These are phyloP conservation scores for Lineus longissimus DNA, from an alignment of 1,140 invertebrate genomes.

Conservation along the genomic window DNA sequence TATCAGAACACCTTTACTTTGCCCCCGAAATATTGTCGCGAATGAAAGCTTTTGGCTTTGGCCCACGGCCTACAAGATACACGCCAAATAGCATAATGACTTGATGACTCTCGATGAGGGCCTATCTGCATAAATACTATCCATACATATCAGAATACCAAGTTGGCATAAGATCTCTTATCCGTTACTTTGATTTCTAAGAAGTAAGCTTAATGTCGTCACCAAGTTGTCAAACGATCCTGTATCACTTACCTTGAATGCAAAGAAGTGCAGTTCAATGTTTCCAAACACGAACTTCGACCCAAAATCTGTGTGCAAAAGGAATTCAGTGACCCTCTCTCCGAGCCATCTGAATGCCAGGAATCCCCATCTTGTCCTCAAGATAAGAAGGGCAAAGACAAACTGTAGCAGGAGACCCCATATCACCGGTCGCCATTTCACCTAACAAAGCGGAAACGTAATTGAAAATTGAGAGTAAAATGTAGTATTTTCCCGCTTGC, in stretches of 20 bases:
- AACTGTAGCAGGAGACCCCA: conserved; percentile 83
- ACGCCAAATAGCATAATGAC: background rate
- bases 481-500: background rate
- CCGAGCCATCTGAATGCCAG: conserved; percentile 76
- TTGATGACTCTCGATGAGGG: background rate
- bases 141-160: background rate
- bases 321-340: conserved; percentile 67
- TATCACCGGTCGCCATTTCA: conserved; percentile 49
- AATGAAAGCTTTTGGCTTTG: too few relatives aligned
- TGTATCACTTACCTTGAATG: conserved; percentile 32
- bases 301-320: conserved; percentile 73
- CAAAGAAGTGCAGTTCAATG: conserved; percentile 36
- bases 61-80: too few relatives aligned
- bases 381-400: conserved; percentile 76
- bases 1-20: too few relatives aligned
- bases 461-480: background rate
- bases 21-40: too few relatives aligned
- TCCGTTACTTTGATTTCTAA: background rate
- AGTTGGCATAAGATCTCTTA: background rate
- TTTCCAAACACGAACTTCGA: conserved; percentile 82
- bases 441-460: conserved; percentile 38
- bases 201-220: background rate
- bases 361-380: conserved; percentile 77
- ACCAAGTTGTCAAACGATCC: too few relatives aligned
- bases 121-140: background rate